phyloP scores from a whole-genome alignment of 1,140 invertebrate species.

The Neodiprion fabricii region DNA sequence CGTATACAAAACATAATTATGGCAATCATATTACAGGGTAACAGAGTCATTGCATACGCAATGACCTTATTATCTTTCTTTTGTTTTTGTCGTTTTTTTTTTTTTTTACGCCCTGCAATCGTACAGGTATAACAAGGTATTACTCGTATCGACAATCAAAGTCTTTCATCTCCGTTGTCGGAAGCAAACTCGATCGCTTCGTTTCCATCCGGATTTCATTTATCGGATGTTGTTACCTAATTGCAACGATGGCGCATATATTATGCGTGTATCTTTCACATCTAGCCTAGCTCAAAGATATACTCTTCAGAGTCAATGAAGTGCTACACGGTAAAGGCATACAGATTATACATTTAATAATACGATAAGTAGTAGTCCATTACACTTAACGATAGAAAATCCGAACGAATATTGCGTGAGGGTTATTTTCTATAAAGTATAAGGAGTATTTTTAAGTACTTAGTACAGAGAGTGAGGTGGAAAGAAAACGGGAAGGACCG shows the following conservation, averaged over 20 bases:
- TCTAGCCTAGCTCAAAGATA: background rate
- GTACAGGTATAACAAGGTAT: background rate
- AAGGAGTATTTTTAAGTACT: too few species aligned
- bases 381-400: too few species aligned
- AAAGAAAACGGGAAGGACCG: background rate
- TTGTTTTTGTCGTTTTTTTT: constrained; percentile 11
- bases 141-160: background rate
- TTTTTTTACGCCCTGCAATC: background rate
- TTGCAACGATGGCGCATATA: background rate
- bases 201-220: background rate
- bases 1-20: background rate
- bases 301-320: constrained; percentile 1
- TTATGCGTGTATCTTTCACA: too few species aligned
- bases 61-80: background rate
- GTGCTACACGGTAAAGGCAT: background rate
- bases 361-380: too few species aligned
- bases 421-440: too few species aligned
- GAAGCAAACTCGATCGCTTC: background rate
- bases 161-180: background rate
- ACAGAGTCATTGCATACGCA: background rate
- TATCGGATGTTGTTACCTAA: background rate
- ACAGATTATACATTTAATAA: background rate
- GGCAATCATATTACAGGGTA: too few species aligned
- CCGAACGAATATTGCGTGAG: too few species aligned
- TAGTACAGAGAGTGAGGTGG: background rate